Conservation (phyloP, 2,888 invertebrate species). For the Epiblema foenella region DNA sequence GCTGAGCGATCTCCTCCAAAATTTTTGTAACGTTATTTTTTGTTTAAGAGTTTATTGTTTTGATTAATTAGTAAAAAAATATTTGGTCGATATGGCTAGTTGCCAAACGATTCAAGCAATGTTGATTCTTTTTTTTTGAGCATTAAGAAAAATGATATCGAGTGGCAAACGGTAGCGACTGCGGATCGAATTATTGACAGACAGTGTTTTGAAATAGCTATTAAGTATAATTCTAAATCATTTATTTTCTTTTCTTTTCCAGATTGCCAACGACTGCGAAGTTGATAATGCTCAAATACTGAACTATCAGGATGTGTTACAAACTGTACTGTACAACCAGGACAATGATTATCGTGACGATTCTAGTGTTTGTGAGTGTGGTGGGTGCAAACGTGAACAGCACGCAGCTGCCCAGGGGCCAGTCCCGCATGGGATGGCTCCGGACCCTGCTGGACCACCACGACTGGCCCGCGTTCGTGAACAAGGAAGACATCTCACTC, state of each 20-base stretch:
- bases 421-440: slow-evolving; percentile 87
- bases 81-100: no score
- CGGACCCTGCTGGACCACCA: slow-evolving; percentile 87
- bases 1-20: no score
- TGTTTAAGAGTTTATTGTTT: no score
- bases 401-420: slow-evolving; percentile 49
- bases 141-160: no score
- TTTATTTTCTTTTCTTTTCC: slow-evolving; percentile 23
- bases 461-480: slow-evolving; percentile 78
- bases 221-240: not conserved
- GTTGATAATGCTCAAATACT: slow-evolving; percentile 26
- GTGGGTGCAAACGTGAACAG: slow-evolving; percentile 72
- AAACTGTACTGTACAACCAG: slow-evolving; percentile 47
- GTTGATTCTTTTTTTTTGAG: no score
- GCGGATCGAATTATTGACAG: no score
- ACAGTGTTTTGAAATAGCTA: no score
- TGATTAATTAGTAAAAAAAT: no score
- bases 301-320: slow-evolving; percentile 45
- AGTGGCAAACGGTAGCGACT: no score
- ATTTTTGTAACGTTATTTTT: no score
- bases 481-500: slow-evolving; percentile 74
- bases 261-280: not conserved
- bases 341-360: slow-evolving; percentile 65
- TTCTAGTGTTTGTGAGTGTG: slow-evolving; percentile 75
- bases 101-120: no score